Evolutionary conservation across 2,113 vertebrate species (phyloP), one percentile per base, ranked within the genome.

Genomic region (Alectura lathami): DNA sequence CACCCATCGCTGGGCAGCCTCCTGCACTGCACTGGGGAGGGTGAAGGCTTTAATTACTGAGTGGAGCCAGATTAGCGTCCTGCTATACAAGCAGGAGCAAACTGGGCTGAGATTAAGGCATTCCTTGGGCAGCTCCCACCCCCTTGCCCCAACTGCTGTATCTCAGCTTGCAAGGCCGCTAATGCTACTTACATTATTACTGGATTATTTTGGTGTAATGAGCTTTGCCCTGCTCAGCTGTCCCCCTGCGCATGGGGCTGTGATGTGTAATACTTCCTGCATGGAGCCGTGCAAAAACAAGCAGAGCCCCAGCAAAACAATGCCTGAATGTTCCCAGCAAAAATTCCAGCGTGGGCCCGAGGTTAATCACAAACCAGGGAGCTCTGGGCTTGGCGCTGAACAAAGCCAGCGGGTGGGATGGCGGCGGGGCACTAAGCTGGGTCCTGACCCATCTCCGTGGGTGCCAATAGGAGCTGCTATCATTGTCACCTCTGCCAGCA

Each of bases 131-230:
- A 80, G 94, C 80, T 83, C 82, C 90, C 88, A 30, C 62, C 84
- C 89, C 69, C 48, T 93, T 6, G 2, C 45, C 81, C 16, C 0
- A 7, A 27, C 84, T 48, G 59, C 87, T 56, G 51, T 3, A 47
- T 83, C 86, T 89, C 72, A 3, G 84, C 69, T 90, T 60, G 70
- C 1, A 2, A 69, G 74, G 70, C 75, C 32, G 3, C 80, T 97
- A 96, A 97, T 96, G 94, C 96, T 96, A 94, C 83, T 97, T 97
- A 96, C 43, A 38, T 90, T 92, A 95, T 97, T 97, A 97, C 73
- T 54, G 95, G 96, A 95, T 97, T 97, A 97, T 94, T 93, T 48
- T 77, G 89, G 79, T 86, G 83, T 97, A 97, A 97, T 97, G 95
- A 97, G 96, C 95, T 97, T 97, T 94, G 87, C 67, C 91, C 91